These are phyloP conservation scores for Drepanosiphum platanoidis DNA, from an alignment of 2,888 invertebrate genomes.

Conservation along the genomic window DNA sequence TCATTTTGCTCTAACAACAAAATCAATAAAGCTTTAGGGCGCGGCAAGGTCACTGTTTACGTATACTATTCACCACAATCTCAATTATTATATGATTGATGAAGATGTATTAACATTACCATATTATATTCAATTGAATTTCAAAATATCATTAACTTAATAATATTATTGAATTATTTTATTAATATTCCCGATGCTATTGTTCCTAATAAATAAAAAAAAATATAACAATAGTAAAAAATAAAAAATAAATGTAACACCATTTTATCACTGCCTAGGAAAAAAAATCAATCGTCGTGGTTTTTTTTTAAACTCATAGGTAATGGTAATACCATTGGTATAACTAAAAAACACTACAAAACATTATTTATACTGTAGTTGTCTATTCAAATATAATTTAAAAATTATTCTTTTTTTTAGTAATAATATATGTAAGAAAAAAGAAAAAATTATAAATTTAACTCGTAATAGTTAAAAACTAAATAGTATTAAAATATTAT, in stretches of 20 bases:
- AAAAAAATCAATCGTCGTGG: not conserved
- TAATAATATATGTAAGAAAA: not conserved
- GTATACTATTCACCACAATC: conserved; percentile 23
- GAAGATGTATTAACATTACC: conserved; percentile 22
- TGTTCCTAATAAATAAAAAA: conserved; percentile 3
- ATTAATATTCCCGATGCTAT: not conserved
- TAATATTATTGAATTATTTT: not conserved
- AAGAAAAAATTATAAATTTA: not conserved
- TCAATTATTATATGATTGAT: conserved; percentile 32
- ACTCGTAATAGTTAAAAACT: not conserved
- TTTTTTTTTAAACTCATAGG: too few relatives aligned
- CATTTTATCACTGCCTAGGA: not conserved
- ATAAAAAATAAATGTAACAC: not conserved
- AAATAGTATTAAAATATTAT: not conserved
- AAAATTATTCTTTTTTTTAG: not conserved
- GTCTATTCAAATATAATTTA: too few relatives aligned
- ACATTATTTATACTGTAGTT: not conserved
- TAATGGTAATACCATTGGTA: too few relatives aligned
- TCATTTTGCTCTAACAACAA: conserved; percentile 60
- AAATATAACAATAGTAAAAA: not conserved
- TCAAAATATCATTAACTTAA: not conserved
- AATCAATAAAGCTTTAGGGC: conserved; percentile 62
- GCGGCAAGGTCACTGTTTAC: conserved; percentile 62
- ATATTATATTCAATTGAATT: conserved; percentile 25
- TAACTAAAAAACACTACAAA: not conserved